phyloP scores from a whole-genome alignment of 2,888 invertebrate species.

The Protophormia terraenovae region DNA sequence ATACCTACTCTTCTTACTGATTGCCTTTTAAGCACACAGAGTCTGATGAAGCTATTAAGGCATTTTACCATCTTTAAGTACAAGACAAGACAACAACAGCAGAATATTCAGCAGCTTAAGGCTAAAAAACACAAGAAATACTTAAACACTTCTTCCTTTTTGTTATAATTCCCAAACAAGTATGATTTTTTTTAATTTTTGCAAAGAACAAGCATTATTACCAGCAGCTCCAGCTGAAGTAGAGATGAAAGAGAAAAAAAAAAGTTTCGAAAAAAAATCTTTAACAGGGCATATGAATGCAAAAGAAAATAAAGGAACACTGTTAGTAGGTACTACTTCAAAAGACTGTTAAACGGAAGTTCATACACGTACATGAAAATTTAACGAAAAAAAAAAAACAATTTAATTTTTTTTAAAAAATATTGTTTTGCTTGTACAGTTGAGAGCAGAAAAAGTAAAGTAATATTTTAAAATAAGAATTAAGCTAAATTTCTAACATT shows the following conservation, averaged over 20 bases:
- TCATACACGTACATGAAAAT: slow-evolving; percentile 13
- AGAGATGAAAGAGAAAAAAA: slow-evolving; percentile 1
- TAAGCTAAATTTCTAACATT: no score
- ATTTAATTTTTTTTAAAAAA: not conserved
- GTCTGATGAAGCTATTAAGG: slow-evolving; percentile 54
- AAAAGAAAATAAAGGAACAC: not conserved
- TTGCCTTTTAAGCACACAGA: slow-evolving; percentile 9
- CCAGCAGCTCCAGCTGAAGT: not conserved
- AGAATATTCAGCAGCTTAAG: slow-evolving; percentile 18
- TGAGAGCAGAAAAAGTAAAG: not conserved
- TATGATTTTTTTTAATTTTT: no score
- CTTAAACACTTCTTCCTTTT: slow-evolving; percentile 28
- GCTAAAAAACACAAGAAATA: slow-evolving; percentile 36
- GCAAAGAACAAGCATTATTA: not conserved
- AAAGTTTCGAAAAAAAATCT: not conserved
- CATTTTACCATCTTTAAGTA: slow-evolving; percentile 4
- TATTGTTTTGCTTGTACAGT: not conserved
- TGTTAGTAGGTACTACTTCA: not conserved
- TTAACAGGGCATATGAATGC: slow-evolving; percentile 9
- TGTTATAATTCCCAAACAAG: not conserved
- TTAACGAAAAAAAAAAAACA: not conserved
- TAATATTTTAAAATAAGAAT: no score
- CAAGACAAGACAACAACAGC: not conserved
- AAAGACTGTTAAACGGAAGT: not conserved
- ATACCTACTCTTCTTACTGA: slow-evolving; percentile 4